A percentile compares a stretch with the other conserved stretches of the same genome.
Evolutionary conservation across 2,888 invertebrate genomes (phyloP).

Genomic region (Meiosimyza decipiens): DNA sequence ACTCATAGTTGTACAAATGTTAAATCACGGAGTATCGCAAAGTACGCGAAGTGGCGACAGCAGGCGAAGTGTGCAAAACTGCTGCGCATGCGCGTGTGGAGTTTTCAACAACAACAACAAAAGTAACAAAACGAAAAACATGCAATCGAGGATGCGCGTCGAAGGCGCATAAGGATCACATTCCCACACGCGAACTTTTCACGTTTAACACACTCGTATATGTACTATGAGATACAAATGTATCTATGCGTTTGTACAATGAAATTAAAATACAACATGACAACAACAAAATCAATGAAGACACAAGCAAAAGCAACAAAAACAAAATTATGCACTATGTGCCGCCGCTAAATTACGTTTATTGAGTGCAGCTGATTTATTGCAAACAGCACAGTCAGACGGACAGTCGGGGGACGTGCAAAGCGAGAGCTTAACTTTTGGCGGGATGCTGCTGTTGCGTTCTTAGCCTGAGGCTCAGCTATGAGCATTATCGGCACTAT

Average conservation of each 20-base stretch:
- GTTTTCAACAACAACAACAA: conserved; percentile 29
- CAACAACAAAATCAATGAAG: background rate
- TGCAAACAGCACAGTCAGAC: conserved; percentile 16
- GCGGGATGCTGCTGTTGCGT: conserved; percentile 32
- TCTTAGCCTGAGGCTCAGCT: background rate
- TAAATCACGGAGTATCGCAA: too few relatives aligned
- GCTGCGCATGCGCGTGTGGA: conserved; percentile 25
- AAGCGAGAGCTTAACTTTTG: conserved; percentile 40
- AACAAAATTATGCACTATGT: background rate
- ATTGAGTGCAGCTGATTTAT: conserved; percentile 43
- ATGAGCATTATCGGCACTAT: conserved; percentile 9
- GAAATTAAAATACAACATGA: conserved; percentile 1
- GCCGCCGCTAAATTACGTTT: conserved; percentile 61
- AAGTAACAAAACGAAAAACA: conserved; percentile 32
- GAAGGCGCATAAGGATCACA: conserved; percentile 46
- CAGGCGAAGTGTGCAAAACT: conserved; percentile 55
- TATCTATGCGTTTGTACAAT: conserved; percentile 42
- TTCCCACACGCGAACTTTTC: conserved; percentile 51
- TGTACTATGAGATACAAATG: conserved; percentile 42
- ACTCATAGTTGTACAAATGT: too few relatives aligned
- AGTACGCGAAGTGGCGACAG: conserved; percentile 56
- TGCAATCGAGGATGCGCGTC: conserved; percentile 31
- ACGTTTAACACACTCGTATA: conserved; percentile 15
- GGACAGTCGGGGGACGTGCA: background rate
- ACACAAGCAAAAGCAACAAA: background rate